phyloP scores from a whole-genome alignment of 2,113 vertebrate species.

The Dendropsophus ebraccatus region DNA sequence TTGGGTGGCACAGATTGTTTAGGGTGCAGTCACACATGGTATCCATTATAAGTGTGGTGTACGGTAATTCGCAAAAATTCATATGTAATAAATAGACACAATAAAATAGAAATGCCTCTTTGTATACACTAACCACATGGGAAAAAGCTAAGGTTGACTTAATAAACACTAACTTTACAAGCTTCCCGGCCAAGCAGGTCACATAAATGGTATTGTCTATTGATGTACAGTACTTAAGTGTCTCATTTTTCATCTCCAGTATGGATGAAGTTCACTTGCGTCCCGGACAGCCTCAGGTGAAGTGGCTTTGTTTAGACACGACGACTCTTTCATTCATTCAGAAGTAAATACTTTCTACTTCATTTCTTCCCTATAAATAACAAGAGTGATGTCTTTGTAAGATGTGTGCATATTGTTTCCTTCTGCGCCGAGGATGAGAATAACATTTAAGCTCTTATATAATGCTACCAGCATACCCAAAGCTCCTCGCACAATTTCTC shows the following conservation, averaged over 20 bases:
- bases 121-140: slow-evolving; percentile 5
- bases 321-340: slow-evolving; percentile 22
- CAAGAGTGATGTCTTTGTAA: slow-evolving; percentile 22
- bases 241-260: too few species aligned
- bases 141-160: background rate
- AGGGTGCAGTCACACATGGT: background rate
- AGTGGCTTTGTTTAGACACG: slow-evolving; percentile 22
- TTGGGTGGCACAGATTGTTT: background rate
- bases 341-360: slow-evolving; percentile 37
- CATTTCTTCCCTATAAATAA: slow-evolving; percentile 17
- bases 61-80: background rate
- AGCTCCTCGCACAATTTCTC: slow-evolving; percentile 6
- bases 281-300: slow-evolving; percentile 25
- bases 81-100: background rate
- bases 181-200: background rate
- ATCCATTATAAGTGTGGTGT: background rate
- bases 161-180: background rate
- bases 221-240: background rate
- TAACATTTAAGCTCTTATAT: slow-evolving; percentile 43
- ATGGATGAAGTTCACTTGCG: background rate
- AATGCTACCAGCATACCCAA: slow-evolving; percentile 40
- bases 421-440: background rate
- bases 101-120: background rate
- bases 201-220: slow-evolving; percentile 2
- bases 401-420: slow-evolving; percentile 35